Evolutionary conservation across 2,888 invertebrate species (phyloP).

Genomic region (Dione juno): DNA sequence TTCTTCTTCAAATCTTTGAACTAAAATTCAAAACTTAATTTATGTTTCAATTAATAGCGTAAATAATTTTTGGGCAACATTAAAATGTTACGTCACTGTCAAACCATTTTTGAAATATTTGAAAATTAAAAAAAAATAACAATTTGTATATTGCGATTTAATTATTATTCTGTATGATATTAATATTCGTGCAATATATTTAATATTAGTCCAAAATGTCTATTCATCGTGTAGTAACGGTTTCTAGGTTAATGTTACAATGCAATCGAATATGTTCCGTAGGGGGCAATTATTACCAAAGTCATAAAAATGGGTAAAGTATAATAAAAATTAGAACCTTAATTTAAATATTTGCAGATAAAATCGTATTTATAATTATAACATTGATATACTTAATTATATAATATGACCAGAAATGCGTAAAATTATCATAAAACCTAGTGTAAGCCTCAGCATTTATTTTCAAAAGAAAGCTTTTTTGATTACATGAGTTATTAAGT

Average conservation of each 20-base stretch:
- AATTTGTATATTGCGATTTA: constrained; percentile 4
- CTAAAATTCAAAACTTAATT: too few species aligned
- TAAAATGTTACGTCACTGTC: background rate
- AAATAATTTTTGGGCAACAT: constrained; percentile 18
- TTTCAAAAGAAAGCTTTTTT: background rate
- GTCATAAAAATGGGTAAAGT: constrained; percentile 54
- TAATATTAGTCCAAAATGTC: constrained; percentile 51
- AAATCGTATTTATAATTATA: background rate
- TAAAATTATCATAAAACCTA: background rate
- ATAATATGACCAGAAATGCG: background rate
- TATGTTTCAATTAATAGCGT: too few species aligned
- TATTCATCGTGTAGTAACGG: constrained; percentile 56
- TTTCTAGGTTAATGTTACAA: constrained; percentile 55
- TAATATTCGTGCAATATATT: background rate
- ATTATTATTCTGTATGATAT: background rate
- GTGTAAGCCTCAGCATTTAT: too few species aligned
- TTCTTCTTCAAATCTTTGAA: too few species aligned
- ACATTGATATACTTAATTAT: background rate
- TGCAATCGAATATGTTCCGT: constrained; percentile 54
- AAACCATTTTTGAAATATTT: constrained; percentile 16
- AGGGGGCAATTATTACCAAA: constrained; percentile 52
- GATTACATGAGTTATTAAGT: background rate
- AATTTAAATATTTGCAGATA: constrained; percentile 20
- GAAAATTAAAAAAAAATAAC: constrained; percentile 18
- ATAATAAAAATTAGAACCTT: background rate